Evolutionary conservation across 37 sponge, comb jelly and placozoan species (phyloP).

Genomic region (Cliona cf. orientalis): DNA sequence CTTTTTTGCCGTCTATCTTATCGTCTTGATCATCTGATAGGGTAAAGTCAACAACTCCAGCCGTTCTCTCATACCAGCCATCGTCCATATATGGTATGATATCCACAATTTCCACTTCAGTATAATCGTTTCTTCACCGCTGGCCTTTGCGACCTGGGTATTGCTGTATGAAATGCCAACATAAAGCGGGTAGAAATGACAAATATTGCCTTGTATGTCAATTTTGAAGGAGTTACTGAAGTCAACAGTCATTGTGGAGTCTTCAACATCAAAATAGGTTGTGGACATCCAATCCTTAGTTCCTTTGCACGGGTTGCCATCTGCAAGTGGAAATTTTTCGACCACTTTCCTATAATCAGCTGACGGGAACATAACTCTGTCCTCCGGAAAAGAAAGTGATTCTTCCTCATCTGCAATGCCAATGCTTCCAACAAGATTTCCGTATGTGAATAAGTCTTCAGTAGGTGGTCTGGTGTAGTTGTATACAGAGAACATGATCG

Average conservation of each 20-base stretch:
- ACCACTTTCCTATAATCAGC: conserved; percentile 21
- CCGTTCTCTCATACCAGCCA: not conserved
- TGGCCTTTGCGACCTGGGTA: too few relatives aligned
- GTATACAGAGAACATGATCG: not conserved
- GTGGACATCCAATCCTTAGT: not conserved
- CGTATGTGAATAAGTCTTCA: not conserved
- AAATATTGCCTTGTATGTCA: not conserved
- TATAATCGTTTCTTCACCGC: not conserved
- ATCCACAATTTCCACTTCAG: not conserved
- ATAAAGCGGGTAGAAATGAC: not conserved
- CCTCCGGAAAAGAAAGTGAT: not conserved
- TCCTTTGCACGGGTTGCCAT: not conserved
- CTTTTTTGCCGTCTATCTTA: not conserved
- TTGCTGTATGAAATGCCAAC: too few relatives aligned
- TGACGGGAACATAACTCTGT: not conserved
- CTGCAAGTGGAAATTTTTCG: not conserved
- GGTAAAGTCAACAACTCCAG: not conserved
- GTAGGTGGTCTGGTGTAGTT: not conserved
- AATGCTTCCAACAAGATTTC: not conserved
- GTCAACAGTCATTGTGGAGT: not conserved
- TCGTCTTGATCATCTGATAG: not conserved
- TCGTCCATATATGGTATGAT: not conserved
- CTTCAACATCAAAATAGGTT: not conserved
- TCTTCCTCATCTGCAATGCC: not conserved
- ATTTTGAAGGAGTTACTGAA: not conserved